Conservation (phyloP, 2,113 vertebrate genomes). For the Taxidea taxus region DNA sequence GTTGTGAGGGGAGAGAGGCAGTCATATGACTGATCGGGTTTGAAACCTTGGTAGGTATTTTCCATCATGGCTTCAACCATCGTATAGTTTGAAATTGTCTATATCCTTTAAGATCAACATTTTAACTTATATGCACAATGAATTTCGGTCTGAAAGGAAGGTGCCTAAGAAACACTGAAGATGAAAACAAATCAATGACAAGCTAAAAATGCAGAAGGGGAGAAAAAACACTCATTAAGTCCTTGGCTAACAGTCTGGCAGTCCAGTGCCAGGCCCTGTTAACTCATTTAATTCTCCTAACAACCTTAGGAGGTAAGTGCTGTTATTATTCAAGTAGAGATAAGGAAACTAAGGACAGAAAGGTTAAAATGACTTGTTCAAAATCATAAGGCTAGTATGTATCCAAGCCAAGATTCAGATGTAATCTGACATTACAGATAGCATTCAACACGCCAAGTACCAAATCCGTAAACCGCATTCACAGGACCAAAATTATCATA, state of each 20-base stretch:
- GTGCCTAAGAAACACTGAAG: background rate
- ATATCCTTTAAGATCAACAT: background rate
- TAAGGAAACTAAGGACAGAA: background rate
- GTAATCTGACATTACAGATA: background rate
- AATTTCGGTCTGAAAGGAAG: background rate
- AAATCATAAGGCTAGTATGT: background rate
- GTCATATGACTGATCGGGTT: background rate
- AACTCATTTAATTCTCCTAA: background rate
- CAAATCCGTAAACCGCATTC: background rate
- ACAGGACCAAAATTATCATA: background rate
- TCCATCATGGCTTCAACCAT: background rate
- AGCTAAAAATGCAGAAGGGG: background rate
- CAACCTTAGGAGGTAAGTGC: background rate
- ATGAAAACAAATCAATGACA: background rate
- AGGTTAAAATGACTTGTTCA: background rate
- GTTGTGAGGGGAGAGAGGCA: background rate
- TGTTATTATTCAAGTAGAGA: background rate
- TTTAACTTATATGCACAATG: background rate
- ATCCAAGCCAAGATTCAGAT: background rate
- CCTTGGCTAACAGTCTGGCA: background rate
- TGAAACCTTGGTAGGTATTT: background rate
- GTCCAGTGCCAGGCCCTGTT: background rate
- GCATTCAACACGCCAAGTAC: background rate
- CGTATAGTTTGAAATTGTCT: background rate
- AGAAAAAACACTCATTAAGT: background rate